phyloP scores from a whole-genome alignment of 2,888 invertebrate genomes.

The Hydrotaea cyrtoneurina region DNA sequence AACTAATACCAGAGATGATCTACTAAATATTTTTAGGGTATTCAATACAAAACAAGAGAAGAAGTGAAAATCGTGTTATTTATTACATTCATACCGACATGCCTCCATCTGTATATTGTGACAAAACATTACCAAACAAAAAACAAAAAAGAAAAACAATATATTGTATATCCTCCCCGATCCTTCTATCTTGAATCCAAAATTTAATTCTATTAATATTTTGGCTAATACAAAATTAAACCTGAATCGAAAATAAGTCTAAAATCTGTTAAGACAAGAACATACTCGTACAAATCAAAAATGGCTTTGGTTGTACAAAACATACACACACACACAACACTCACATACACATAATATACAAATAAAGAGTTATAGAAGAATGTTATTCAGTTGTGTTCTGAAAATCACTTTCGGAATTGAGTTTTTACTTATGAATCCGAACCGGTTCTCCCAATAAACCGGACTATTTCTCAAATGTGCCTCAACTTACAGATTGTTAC shows the following conservation, averaged over 20 bases:
- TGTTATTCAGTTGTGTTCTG: neutral
- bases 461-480: too few species aligned
- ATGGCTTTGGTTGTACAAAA: constrained; percentile 13
- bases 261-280: constrained; percentile 23
- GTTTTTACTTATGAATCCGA: too few species aligned
- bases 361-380: neutral
- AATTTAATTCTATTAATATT: constrained; percentile 30
- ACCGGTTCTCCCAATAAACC: too few species aligned
- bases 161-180: neutral
- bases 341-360: constrained; percentile 17
- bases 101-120: constrained; percentile 44
- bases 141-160: constrained; percentile 15
- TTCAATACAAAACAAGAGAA: constrained; percentile 29
- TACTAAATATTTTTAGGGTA: constrained; percentile 46
- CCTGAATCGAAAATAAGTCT: constrained; percentile 31
- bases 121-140: constrained; percentile 65
- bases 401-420: too few species aligned
- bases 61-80: constrained; percentile 29
- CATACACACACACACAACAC: too few species aligned
- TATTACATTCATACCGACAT: constrained; percentile 24
- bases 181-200: constrained; percentile 26
- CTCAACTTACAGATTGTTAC: too few species aligned
- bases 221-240: constrained; percentile 26
- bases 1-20: constrained; percentile 53
- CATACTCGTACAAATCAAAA: neutral